These are phyloP conservation scores for Drosophila nr. perissopoda DNA, from an alignment of 2,888 invertebrate genomes.

Conservation along the genomic window DNA sequence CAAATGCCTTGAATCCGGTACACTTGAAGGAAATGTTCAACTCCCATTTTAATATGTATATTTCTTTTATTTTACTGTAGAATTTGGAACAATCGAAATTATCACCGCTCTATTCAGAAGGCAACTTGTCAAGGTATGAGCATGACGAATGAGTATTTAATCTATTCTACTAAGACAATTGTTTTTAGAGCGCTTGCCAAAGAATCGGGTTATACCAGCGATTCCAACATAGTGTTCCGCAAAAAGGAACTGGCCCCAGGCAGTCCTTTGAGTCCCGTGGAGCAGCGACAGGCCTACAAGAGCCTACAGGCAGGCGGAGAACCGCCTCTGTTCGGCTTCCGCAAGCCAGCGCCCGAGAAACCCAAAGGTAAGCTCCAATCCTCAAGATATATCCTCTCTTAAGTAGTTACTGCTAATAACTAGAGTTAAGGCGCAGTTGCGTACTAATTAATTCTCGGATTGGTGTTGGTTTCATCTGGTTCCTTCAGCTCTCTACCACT, in stretches of 20 bases:
- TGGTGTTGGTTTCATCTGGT: conserved; percentile 64
- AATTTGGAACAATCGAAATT: conserved; percentile 90
- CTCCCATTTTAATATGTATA: conserved; percentile 1
- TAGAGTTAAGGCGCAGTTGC: conserved; percentile 31
- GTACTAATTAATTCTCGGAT: conserved; percentile 53
- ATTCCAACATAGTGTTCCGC: conserved; percentile 94
- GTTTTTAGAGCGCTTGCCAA: conserved; percentile 91
- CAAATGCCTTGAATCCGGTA: conserved; percentile 4
- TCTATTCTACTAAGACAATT: not conserved
- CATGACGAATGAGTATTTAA: not conserved
- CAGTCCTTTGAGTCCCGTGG: conserved; percentile 91
- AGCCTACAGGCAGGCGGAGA: conserved; percentile 97
- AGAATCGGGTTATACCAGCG: conserved; percentile 96
- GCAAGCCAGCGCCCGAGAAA: conserved; percentile 94
- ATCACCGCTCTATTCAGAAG: conserved; percentile 88
- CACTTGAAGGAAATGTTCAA: not conserved
- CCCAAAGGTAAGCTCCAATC: conserved; percentile 88
- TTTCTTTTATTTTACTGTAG: conserved; percentile 86
- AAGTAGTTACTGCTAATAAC: conserved; percentile 21
- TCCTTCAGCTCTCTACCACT: conserved; percentile 16
- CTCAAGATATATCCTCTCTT: not conserved
- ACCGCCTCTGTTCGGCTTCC: conserved; percentile 95
- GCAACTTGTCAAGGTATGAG: conserved; percentile 91
- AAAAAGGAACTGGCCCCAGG: conserved; percentile 89
- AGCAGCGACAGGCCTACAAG: conserved; percentile 93